Evolutionary conservation across 2,113 vertebrate genomes (phyloP).

Genomic region (Hippolais icterina): DNA sequence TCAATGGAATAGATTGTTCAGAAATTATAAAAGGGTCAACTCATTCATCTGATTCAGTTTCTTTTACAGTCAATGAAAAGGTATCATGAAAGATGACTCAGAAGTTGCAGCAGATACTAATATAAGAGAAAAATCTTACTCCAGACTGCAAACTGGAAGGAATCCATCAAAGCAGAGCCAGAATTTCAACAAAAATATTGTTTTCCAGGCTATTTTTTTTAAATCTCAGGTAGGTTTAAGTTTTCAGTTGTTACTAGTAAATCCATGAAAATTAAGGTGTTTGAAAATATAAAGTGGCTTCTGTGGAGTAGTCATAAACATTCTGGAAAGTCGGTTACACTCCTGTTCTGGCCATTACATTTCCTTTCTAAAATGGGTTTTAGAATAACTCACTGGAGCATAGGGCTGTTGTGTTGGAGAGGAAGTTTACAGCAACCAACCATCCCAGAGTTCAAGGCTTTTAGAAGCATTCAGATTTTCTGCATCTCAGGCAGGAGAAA

Average conservation of each 20-base stretch:
- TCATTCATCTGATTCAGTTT: neutral
- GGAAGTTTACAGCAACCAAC: neutral
- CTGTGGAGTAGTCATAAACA: neutral
- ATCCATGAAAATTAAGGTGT: neutral
- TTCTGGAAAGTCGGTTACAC: neutral
- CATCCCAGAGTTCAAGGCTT: neutral
- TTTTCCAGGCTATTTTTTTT: neutral
- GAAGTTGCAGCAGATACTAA: neutral
- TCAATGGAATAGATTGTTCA: neutral
- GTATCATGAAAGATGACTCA: neutral
- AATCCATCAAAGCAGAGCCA: neutral
- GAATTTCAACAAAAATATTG: neutral
- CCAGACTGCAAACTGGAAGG: neutral
- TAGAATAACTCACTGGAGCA: neutral
- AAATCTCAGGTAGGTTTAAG: neutral
- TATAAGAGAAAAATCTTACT: neutral
- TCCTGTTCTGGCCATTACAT: neutral
- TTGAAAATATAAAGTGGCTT: neutral
- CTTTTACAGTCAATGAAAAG: slow-evolving; percentile 2
- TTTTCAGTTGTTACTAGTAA: neutral
- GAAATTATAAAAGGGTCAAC: neutral
- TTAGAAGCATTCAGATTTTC: neutral
- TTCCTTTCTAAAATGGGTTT: neutral
- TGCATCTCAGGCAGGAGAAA: neutral
- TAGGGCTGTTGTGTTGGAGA: neutral